phyloP scores from a whole-genome alignment of 2,113 vertebrate genomes.

The Coreoperca whiteheadi region DNA sequence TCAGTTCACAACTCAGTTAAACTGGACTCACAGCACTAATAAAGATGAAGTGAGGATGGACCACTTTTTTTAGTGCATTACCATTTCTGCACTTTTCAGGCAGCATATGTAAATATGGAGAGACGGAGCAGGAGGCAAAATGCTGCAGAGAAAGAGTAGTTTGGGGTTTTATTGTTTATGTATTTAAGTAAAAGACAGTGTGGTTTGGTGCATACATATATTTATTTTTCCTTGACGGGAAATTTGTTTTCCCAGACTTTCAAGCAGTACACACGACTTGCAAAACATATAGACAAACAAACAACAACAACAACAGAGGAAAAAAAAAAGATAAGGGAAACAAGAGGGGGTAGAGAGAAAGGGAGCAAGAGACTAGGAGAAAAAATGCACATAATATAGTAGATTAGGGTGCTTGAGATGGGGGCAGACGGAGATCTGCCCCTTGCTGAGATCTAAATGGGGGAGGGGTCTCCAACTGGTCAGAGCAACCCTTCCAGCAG shows the following conservation, averaged over 20 bases:
- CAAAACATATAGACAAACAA: too few relatives aligned
- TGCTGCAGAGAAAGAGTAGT: neutral
- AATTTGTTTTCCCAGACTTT: too few relatives aligned
- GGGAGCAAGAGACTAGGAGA: neutral
- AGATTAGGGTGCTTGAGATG: slow-evolving; percentile 41
- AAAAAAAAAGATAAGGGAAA: neutral
- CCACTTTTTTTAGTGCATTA: slow-evolving; percentile 1
- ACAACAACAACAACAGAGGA: too few relatives aligned
- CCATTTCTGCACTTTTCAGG: neutral
- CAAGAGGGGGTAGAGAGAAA: slow-evolving; percentile 21
- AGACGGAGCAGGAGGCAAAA: slow-evolving; percentile 9
- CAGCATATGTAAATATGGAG: neutral
- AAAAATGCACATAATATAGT: slow-evolving; percentile 18
- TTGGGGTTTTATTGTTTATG: neutral
- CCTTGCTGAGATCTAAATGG: slow-evolving; percentile 40
- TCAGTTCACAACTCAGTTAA: slow-evolving; percentile 56
- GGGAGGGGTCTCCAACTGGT: slow-evolving; percentile 53
- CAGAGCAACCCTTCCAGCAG: slow-evolving; percentile 49
- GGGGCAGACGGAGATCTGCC: neutral
- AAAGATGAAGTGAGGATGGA: slow-evolving; percentile 47
- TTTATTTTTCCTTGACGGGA: too few relatives aligned
- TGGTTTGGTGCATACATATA: slow-evolving; percentile 9
- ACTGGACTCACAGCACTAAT: slow-evolving; percentile 43
- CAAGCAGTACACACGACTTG: too few relatives aligned
- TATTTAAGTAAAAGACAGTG: neutral